Evolutionary conservation across 1,140 invertebrate species (phyloP), one percentile per base, ranked within the genome.

Genomic region (Pseudomyrmex sp.): DNA sequence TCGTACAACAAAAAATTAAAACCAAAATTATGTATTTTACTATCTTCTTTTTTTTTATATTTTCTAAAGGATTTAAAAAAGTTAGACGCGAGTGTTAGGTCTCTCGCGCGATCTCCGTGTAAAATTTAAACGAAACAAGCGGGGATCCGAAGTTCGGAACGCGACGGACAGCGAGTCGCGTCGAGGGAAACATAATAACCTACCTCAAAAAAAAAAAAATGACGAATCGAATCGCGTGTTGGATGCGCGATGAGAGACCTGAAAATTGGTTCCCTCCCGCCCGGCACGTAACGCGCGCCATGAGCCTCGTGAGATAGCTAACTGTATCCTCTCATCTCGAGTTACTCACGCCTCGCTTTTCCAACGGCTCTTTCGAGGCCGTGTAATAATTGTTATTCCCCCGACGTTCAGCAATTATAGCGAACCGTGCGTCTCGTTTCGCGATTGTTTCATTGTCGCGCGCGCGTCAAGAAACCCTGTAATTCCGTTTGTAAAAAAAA

Each of bases 201-300:
- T 69, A 58, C 20, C 52, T 79, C 63, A 79, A 70, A 70, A 79
- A 52, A 26, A 70, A 35, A 35, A 5, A 35, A 5, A 35, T 35
- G 5, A 70, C 76, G 18, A 65, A 79, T 79, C 65, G 44, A 79
- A 79, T 79, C 65, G 65, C 76, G 65, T 79, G 76, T 70, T 46
- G 63, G 62, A 2, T 63, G 48, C 61, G 75, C 50, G 76, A 79
- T 52, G 65, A 35, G 54, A 35, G 65, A 58, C 65, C 10, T 79
- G 65, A 68, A 35, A 69, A 79, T 79, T 70, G 65, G 63, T 46
- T 50, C 12, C 20, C 35, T 35, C 35, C 35, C 35, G 35, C 0
- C 35, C 65, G 65, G 65, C 76, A 79, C 65, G 76, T 70, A 54
- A 79, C n/a, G 63, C 23, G 61, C 26, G 13, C 62, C 62, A n/a